Base-by-base conservation (phyloP, 2,113 vertebrate genomes). In the Menura novaehollandiae region DNA sequence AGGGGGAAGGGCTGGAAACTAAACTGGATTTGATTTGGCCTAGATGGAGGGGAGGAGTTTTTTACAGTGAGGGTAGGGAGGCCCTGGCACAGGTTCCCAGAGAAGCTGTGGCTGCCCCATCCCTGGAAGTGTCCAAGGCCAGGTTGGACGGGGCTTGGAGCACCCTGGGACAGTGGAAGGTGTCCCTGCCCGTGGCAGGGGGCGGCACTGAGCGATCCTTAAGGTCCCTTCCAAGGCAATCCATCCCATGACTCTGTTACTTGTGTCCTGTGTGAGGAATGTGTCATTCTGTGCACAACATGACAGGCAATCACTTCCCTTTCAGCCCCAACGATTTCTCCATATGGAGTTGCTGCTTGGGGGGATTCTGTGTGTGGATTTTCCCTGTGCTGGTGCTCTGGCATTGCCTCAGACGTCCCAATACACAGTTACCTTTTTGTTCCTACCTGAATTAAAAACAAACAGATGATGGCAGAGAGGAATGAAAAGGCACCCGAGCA, bases 101-200 rank as follows among this genome's bases (percentile, higher is more conserved):
- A 66, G 86, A 7, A 53, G 63, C 78, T 41, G 62, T 0, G 78
- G 69, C 69, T 75, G 62, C 47, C 47, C 78, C 78, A 43, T 27
- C 55, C 63, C 63, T 76, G 71, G 24, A 0, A 75, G n/a, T 76
- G 79, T 0, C 63, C 63, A 2, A 76, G 71, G 47, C 63, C 41
- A 55, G 62, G 17, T 0, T 76, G 88, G 74, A 7, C 0, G 0
- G 64, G 33, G 23, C 14, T 77, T 1, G 73, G 41, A 62, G 41
- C 88, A 13, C 0, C 24, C n/a, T 77, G 63, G 63, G 32, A 2
- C 1, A 13, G 26, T 43, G 79, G n/a, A 0, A 76, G 30, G 46
- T 47, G 78, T 47, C 62, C 62, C 53, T 89, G 87, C 62, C 71
- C 39, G 14, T 30, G 64, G 64, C 64, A 39, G 28, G 33, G 33